Conservation (phyloP, 1,140 invertebrate species). For the Zaprionus inermis region DNA sequence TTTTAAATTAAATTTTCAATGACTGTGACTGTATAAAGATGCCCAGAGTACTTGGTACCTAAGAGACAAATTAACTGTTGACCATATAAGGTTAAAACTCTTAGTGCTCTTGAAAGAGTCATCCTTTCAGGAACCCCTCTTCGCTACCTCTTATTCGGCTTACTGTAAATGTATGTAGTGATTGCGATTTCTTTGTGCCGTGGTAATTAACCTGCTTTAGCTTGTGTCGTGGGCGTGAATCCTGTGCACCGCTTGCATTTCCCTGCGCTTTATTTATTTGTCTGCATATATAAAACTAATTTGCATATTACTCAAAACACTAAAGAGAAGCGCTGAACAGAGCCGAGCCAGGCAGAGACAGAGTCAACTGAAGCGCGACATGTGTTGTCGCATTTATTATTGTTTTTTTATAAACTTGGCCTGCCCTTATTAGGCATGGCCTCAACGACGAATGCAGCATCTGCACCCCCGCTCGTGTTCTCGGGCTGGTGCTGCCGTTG, state of each 20-base stretch:
- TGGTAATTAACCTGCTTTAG: slow-evolving; percentile 59
- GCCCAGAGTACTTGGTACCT: slow-evolving; percentile 40
- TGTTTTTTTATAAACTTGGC: slow-evolving; percentile 74
- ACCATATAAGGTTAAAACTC: slow-evolving; percentile 68
- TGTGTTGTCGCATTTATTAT: slow-evolving; percentile 75
- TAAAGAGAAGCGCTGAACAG: background rate
- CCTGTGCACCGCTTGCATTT: slow-evolving; percentile 64
- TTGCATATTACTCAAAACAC: slow-evolving; percentile 81
- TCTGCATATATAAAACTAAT: slow-evolving; percentile 70
- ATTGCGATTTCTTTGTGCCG: slow-evolving; percentile 70
- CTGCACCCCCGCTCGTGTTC: slow-evolving; percentile 6
- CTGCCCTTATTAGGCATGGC: slow-evolving; percentile 70
- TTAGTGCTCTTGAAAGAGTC: slow-evolving; percentile 39
- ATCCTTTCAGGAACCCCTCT: background rate
- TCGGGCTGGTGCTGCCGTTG: background rate
- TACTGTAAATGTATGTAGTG: slow-evolving; percentile 72
- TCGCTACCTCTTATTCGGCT: slow-evolving; percentile 42
- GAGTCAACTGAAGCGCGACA: slow-evolving; percentile 54
- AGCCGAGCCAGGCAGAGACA: background rate
- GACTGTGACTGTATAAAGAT: slow-evolving; percentile 33
- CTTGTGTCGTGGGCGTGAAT: slow-evolving; percentile 47
- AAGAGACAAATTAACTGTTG: slow-evolving; percentile 60
- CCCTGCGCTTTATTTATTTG: slow-evolving; percentile 75
- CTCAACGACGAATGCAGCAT: slow-evolving; percentile 45
- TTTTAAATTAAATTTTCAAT: slow-evolving; percentile 67